A percentile compares a stretch with the other conserved stretches of the same genome.
Conservation (phyloP, 2,113 vertebrate species). For the Gymnobelideus leadbeateri region DNA sequence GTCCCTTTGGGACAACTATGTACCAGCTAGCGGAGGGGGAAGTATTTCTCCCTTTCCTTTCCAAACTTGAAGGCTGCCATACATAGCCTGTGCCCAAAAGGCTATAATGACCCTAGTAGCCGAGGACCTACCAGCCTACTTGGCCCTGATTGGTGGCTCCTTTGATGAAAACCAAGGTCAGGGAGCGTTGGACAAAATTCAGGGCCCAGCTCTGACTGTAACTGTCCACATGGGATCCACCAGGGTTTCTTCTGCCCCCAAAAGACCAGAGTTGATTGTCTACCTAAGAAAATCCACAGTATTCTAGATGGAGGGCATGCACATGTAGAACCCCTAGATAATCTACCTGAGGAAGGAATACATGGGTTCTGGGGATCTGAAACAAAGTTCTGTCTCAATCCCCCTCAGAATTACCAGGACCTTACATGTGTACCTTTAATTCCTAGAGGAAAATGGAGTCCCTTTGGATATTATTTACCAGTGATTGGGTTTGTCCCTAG, state of each 20-base stretch:
- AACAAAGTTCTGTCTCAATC: not conserved
- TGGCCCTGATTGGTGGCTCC: not conserved
- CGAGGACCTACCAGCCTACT: not conserved
- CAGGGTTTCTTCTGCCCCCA: not conserved
- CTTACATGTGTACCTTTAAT: not conserved
- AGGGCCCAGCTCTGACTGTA: not conserved
- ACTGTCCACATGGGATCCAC: not conserved
- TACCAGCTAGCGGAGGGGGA: not conserved
- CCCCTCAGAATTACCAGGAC: not conserved
- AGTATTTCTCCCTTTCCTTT: not conserved
- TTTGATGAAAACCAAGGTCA: not conserved
- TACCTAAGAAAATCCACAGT: not conserved
- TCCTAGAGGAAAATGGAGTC: not conserved
- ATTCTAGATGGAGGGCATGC: not conserved
- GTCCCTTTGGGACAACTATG: not conserved
- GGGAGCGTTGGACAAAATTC: not conserved
- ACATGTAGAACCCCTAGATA: not conserved
- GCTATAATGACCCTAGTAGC: not conserved
- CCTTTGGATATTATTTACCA: constrained; percentile 25
- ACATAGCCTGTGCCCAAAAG: not conserved
- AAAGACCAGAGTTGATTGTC: not conserved
- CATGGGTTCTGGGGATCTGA: not conserved
- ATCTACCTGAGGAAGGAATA: not conserved
- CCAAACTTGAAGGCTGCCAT: not conserved
- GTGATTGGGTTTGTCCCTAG: not conserved